Percentiles rank a stretch among this genome's conserved stretches.
Conservation (phyloP, 2,888 invertebrate species). For the Euzetes globulus region DNA sequence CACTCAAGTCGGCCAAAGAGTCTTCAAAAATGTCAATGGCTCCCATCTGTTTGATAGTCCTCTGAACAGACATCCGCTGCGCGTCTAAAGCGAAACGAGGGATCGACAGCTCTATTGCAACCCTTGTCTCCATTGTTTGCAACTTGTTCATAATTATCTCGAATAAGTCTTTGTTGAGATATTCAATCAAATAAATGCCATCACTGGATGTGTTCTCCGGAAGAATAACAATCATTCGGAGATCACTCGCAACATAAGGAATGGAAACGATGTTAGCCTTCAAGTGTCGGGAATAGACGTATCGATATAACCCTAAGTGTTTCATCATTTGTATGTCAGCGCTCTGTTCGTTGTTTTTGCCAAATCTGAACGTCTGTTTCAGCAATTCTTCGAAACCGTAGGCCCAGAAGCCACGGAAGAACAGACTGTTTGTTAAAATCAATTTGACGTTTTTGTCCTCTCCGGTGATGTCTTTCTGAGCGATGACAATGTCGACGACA, state of each 20-base stretch:
- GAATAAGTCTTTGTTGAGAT: conserved; percentile 24
- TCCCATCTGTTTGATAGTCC: conserved; percentile 35
- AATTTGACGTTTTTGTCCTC: conserved; percentile 14
- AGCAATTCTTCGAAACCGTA: conserved; percentile 13
- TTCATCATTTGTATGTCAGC: not conserved
- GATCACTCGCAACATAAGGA: conserved; percentile 34
- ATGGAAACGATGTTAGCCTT: conserved; percentile 32
- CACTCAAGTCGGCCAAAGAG: conserved; percentile 26
- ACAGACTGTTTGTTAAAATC: conserved; percentile 31
- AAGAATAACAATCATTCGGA: conserved; percentile 33
- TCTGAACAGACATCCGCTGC: conserved; percentile 31
- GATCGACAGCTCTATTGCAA: conserved; percentile 21
- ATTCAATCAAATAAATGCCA: conserved; percentile 27
- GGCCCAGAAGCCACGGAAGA: conserved; percentile 35
- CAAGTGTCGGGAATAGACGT: conserved; percentile 12
- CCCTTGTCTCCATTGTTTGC: not conserved
- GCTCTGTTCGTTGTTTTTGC: not conserved
- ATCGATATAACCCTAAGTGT: not conserved
- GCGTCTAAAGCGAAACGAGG: conserved; percentile 34
- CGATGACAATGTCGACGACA: conserved; percentile 20
- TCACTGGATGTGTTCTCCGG: conserved; percentile 7
- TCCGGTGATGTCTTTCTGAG: conserved; percentile 9
- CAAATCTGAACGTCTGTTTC: conserved; percentile 20
- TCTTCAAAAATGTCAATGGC: conserved; percentile 33
- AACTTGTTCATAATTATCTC: not conserved